Evolutionary conservation across 2,888 invertebrate genomes (phyloP), one percentile per base, ranked within the genome.

Genomic region (Rhingia campestris): DNA sequence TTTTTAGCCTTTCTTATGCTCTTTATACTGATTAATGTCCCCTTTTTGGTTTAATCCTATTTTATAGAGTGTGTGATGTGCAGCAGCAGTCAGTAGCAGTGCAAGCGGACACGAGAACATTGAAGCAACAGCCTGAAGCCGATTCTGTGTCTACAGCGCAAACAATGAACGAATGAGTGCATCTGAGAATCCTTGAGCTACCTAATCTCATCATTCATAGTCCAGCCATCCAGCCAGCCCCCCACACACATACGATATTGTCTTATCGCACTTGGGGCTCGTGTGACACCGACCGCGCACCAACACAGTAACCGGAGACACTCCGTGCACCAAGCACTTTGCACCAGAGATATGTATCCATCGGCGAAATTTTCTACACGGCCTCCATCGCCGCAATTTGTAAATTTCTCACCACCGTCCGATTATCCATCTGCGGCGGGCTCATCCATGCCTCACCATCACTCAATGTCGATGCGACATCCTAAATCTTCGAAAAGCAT

Each of bases 351-450:
- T 74, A 88, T 91, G 90, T 91, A 90, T 88, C 90, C 91, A 72
- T 89, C 88, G 80, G 87, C 89, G 73, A 91, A 91, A 86, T 91
- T 90, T 86, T 90, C 91, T 76, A 88, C 90, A 76, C 88, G 90
- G 73, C 90, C 91, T 73, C 88, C 89, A 61, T 92, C 92, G 82
- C 92, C 93, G 74, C 92, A 93, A 76, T 92, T 92, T 92, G 93
- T 95, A 92, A 95, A 94, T 92, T 95, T 96, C 91, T 94, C 95
- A 86, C 95, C 95, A 86, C 95, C 95, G 88, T 94, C 95, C 87
- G 94, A 95, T 82, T 95, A 95, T 91, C 95, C 95, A 86, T 94
- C 95, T 54, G 92, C 93, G 61, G 86, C 79, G 74, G 61, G 54
- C 12, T 35, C 59, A 45, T 53, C 81, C 88, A 88, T 86, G 87